Percentiles rank a stretch among this genome's conserved stretches.
These are phyloP conservation scores for Gymnothorax reevesii DNA, from an alignment of 2,797 vertebrate genomes.

Conservation along the genomic window DNA sequence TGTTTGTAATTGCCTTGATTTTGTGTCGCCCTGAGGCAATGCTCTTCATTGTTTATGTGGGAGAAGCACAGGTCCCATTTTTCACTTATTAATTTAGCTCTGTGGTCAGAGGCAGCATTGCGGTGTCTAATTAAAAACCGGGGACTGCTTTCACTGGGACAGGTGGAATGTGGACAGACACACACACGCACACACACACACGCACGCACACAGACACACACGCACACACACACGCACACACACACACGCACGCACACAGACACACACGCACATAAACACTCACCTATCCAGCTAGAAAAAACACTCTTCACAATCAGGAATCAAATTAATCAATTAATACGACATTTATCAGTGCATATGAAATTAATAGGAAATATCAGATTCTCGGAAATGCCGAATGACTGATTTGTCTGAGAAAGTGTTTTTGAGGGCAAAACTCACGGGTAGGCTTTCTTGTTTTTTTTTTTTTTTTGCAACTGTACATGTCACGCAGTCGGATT, in stretches of 20 bases:
- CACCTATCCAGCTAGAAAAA: slow-evolving; percentile 3
- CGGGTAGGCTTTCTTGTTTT: not conserved
- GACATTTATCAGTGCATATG: not conserved
- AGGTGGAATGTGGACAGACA: slow-evolving; percentile 7
- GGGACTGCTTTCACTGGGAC: slow-evolving; percentile 23
- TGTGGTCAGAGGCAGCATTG: slow-evolving; percentile 17
- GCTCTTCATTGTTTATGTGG: slow-evolving; percentile 26
- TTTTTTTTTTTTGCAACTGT: not conserved
- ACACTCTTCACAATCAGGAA: slow-evolving; percentile 33
- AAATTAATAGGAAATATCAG: slow-evolving; percentile 22
- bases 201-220: not conserved
- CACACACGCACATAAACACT: not conserved
- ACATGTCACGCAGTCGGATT: not conserved
- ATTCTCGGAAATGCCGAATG: slow-evolving; percentile 20
- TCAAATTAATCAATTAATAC: too few relatives aligned
- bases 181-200: not conserved
- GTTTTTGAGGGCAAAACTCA: not conserved
- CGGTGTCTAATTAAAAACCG: slow-evolving; percentile 31
- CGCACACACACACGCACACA: not conserved
- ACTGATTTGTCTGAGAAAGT: not conserved
- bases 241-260: not conserved
- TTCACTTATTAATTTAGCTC: slow-evolving; percentile 31
- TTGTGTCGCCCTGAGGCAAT: slow-evolving; percentile 6
- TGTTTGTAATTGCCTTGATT: slow-evolving; percentile 2
- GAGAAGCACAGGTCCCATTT: slow-evolving; percentile 20